Base-by-base conservation (phyloP, 92 coral and sea anemone genomes). In the Phenganax subtilis region DNA sequence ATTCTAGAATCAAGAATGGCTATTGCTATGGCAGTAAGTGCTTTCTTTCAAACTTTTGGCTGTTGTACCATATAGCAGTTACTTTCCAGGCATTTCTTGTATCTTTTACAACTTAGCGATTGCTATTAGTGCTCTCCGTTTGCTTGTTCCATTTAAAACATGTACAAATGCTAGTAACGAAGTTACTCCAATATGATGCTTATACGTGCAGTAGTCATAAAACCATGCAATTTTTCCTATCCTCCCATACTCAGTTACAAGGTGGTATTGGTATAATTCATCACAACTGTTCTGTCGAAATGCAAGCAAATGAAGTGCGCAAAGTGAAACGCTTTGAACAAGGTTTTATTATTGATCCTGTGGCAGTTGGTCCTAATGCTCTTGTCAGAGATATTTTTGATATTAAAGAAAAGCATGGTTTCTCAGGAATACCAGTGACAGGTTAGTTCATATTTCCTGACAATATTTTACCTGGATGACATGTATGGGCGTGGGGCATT, bases 1-100 rank as follows among this genome's bases (percentile, higher is more conserved):
- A 6, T 44, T 62, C n/a, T 85, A 94, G 98, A 94, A 82, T 88
- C 98, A n/a, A 84, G 81, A 61, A 84, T 94, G 96, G 98, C 98
- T 14, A 94, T 89, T 72, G 90, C 98, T 10, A 94, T 94, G 98
- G 98, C 98, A 10, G 98, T 94, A 86, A 94, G 98, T 94, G 80
- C 15, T 17, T 58, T 37, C 6, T 51, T 76, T 56, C n/a, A 25
- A 37, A 47, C 56, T 3, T 54, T 17, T 52, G 25, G 20, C 9
- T 29, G 5, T 10, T 59, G 54, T 27, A 63, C 55, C 37, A 25
- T 29, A 3, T 0, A 55, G 47, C 47, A 37, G 47, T 37, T 37
- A 37, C 47, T 37, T 37, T 37, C 47, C 47, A 37, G 47, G 47
- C 47, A 1, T 37, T 37, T 37, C 47, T 37, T 37, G 47, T 37